A percentile compares a stretch with the other conserved stretches of the same genome.
These are phyloP conservation scores for Artibeus lituratus DNA, from an alignment of 2,797 vertebrate genomes.

Conservation along the genomic window DNA sequence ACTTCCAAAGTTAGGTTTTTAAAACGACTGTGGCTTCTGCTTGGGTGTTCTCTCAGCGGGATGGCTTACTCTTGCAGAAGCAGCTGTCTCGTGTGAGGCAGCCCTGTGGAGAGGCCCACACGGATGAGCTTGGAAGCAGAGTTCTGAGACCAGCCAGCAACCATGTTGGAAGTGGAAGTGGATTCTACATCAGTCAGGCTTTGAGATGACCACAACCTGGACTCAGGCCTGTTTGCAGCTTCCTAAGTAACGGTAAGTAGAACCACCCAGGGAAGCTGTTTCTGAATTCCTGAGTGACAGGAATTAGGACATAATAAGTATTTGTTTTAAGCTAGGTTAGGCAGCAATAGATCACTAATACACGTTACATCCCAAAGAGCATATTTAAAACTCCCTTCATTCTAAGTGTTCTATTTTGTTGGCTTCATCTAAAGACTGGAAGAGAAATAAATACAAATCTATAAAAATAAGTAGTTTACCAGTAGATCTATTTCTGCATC, in stretches of 20 bases:
- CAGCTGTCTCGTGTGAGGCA: background rate
- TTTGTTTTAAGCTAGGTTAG: background rate
- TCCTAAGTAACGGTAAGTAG: too few species aligned
- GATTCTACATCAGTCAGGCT: background rate
- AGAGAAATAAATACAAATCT: background rate
- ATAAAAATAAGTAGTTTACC: background rate
- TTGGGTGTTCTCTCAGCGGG: background rate
- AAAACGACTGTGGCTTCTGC: background rate
- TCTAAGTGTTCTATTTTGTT: background rate
- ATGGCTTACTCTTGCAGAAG: background rate
- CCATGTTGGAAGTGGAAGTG: background rate
- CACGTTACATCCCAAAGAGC: background rate
- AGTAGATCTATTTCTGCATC: background rate
- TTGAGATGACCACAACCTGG: background rate
- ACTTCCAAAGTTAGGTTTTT: background rate
- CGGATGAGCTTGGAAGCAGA: too few species aligned
- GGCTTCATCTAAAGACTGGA: background rate
- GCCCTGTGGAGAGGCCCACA: background rate
- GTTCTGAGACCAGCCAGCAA: too few species aligned
- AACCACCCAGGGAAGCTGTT: background rate
- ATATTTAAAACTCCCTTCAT: background rate
- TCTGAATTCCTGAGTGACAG: background rate
- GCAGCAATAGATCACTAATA: background rate
- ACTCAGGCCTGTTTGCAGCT: background rate
- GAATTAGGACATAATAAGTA: background rate